These are phyloP conservation scores for Vidua chalybeata DNA, from an alignment of 2,113 vertebrate species.

Conservation along the genomic window DNA sequence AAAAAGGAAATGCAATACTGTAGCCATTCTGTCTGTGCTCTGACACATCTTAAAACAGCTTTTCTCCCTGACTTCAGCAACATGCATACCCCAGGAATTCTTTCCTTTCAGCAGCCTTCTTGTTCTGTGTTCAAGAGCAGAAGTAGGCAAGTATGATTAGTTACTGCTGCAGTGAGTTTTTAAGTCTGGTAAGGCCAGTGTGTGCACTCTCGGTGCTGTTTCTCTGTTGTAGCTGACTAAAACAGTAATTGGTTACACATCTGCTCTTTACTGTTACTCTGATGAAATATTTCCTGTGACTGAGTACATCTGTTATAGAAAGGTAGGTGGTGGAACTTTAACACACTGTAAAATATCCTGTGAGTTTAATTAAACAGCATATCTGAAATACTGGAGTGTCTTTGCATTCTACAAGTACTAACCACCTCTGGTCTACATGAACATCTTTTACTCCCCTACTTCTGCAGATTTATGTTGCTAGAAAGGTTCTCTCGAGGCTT, in stretches of 20 bases:
- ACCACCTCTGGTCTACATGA: background rate
- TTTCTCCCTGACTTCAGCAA: conserved; percentile 19
- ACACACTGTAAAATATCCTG: background rate
- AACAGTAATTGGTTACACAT: background rate
- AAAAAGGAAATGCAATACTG: conserved; percentile 46
- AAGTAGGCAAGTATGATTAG: background rate
- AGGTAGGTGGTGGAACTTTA: conserved; percentile 34
- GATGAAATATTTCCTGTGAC: conserved; percentile 2
- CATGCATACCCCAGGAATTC: background rate
- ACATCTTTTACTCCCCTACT: background rate
- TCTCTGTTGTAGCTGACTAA: background rate
- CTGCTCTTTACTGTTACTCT: conserved; percentile 1
- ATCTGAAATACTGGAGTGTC: background rate
- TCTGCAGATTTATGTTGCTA: background rate
- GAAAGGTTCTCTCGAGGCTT: background rate
- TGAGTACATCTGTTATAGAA: conserved; percentile 14
- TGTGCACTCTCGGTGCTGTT: background rate
- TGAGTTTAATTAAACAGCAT: background rate
- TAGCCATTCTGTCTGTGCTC: background rate
- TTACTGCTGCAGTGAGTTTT: background rate
- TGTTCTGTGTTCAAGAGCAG: background rate
- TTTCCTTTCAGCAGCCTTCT: background rate
- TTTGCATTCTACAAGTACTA: background rate
- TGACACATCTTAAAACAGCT: background rate
- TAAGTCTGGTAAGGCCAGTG: background rate